phyloP scores from a whole-genome alignment of 2,797 vertebrate species.

The Labroides dimidiatus region DNA sequence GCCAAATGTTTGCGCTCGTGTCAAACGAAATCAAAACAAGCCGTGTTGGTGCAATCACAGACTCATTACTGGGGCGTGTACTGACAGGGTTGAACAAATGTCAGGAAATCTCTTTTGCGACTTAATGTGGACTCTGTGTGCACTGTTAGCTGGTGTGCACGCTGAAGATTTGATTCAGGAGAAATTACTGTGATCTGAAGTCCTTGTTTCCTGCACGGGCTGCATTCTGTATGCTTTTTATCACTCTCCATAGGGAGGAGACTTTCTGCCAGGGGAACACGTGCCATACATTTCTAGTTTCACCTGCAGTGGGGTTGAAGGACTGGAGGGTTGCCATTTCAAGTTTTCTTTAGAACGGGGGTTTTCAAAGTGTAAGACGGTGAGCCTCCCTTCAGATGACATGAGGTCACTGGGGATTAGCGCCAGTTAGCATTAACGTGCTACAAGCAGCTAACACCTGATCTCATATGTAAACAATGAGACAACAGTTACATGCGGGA shows the following conservation, averaged over 20 bases:
- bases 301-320: too few relatives aligned
- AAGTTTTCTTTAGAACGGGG: too few relatives aligned
- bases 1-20: slow-evolving; percentile 26
- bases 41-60: slow-evolving; percentile 13
- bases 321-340: too few relatives aligned
- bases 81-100: slow-evolving; percentile 24
- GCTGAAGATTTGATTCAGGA: background rate
- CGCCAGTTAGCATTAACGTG: too few relatives aligned
- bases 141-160: background rate
- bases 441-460: too few relatives aligned
- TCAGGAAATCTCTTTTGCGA: slow-evolving; percentile 21
- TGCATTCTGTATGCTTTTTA: background rate
- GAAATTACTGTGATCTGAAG: background rate
- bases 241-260: background rate
- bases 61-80: slow-evolving; percentile 21
- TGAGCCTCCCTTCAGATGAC: too few relatives aligned
- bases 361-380: too few relatives aligned
- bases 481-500: too few relatives aligned
- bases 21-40: slow-evolving; percentile 41
- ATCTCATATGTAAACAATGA: too few relatives aligned
- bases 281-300: too few relatives aligned
- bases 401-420: too few relatives aligned
- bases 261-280: too few relatives aligned
- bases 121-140: background rate
- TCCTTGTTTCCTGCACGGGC: background rate